Evolutionary conservation across 2,888 invertebrate genomes (phyloP).

Genomic region (Homarus gammarus): DNA sequence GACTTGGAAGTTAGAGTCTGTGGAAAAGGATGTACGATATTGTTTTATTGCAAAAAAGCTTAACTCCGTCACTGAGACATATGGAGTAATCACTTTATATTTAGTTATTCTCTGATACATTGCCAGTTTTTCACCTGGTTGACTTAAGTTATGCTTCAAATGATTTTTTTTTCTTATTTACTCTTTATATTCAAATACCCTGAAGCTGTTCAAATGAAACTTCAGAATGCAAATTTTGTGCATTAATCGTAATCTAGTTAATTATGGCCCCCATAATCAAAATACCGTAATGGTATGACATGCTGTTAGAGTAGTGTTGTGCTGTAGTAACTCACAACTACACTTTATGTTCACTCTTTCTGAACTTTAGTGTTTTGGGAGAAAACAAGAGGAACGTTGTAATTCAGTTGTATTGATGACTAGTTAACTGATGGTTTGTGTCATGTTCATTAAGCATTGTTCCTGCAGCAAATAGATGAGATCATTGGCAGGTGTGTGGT

Average conservation of each 20-base stretch:
- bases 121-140: neutral
- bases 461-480: neutral
- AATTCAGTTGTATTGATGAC: neutral
- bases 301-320: too few species aligned
- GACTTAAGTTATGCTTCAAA: too few species aligned
- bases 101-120: constrained; percentile 20
- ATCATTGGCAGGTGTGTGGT: neutral
- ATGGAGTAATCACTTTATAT: constrained; percentile 9
- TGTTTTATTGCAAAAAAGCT: constrained; percentile 7
- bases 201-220: too few species aligned
- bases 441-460: neutral
- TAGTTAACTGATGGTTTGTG: neutral
- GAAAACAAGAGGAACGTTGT: neutral
- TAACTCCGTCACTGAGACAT: neutral
- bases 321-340: neutral
- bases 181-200: too few species aligned
- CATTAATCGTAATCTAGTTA: too few species aligned
- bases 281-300: too few species aligned
- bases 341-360: neutral
- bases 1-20: too few species aligned
- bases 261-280: too few species aligned
- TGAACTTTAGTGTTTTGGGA: neutral
- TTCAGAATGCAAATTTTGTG: too few species aligned
- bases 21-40: too few species aligned
- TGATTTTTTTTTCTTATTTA: too few species aligned